Evolutionary conservation across 2,888 invertebrate genomes (phyloP).

Genomic region (Xylota segnis): DNA sequence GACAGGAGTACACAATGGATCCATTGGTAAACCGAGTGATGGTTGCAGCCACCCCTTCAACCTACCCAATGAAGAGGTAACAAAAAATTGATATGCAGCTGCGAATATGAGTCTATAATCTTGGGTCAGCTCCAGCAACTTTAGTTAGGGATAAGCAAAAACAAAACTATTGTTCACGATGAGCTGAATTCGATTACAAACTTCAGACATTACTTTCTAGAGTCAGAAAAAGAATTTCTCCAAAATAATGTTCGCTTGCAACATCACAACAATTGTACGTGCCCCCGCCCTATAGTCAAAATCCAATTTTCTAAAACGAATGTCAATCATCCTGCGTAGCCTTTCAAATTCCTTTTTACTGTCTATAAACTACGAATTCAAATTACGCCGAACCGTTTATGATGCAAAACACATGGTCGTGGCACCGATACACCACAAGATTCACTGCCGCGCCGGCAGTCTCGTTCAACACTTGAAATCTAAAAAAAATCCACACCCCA

Average conservation of each 20-base stretch:
- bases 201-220: too few relatives aligned
- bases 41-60: too few relatives aligned
- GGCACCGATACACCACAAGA: slow-evolving; percentile 56
- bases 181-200: too few relatives aligned
- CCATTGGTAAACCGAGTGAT: too few relatives aligned
- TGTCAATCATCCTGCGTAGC: slow-evolving; percentile 47
- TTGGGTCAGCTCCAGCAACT: too few relatives aligned
- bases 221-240: too few relatives aligned
- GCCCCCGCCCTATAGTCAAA: slow-evolving; percentile 13
- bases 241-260: neutral
- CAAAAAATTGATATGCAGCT: too few relatives aligned
- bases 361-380: slow-evolving; percentile 33
- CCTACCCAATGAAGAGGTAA: too few relatives aligned
- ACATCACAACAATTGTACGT: slow-evolving; percentile 8
- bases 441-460: slow-evolving; percentile 37
- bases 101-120: too few relatives aligned
- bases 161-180: too few relatives aligned
- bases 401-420: slow-evolving; percentile 65
- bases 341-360: neutral
- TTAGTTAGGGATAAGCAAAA: too few relatives aligned
- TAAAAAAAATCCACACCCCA: slow-evolving; percentile 8
- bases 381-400: slow-evolving; percentile 48
- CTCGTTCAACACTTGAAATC: slow-evolving; percentile 71
- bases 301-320: slow-evolving; percentile 9
- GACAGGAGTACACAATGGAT: too few relatives aligned